phyloP scores from a whole-genome alignment of 2,888 invertebrate genomes.

The Dexiosoma caninum region DNA sequence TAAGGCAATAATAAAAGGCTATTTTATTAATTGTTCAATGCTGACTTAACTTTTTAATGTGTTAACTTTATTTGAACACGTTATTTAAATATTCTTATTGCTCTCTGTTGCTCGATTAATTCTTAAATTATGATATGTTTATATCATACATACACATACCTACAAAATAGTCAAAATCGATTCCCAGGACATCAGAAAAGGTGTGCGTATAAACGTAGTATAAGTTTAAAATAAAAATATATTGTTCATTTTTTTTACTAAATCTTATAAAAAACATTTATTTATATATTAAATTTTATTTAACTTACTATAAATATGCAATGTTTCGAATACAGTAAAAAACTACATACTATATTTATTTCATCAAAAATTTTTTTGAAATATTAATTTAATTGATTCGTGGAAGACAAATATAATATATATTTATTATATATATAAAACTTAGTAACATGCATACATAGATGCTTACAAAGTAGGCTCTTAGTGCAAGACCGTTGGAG shows the following conservation, averaged over 20 bases:
- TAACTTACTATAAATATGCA: slow-evolving; percentile 39
- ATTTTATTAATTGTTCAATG: too few relatives aligned
- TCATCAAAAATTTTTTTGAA: slow-evolving; percentile 34
- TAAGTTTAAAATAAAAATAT: neutral
- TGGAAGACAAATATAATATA: slow-evolving; percentile 57
- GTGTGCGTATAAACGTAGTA: too few relatives aligned
- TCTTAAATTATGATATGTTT: too few relatives aligned
- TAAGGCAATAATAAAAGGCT: too few relatives aligned
- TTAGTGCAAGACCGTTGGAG: slow-evolving; percentile 50
- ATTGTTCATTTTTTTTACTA: slow-evolving; percentile 23
- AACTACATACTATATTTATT: slow-evolving; percentile 10
- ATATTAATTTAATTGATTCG: slow-evolving; percentile 26
- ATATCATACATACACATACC: too few relatives aligned
- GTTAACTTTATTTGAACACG: too few relatives aligned
- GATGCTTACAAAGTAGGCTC: slow-evolving; percentile 50
- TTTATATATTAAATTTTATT: slow-evolving; percentile 15
- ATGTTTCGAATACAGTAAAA: slow-evolving; percentile 15
- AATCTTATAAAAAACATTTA: slow-evolving; percentile 1
- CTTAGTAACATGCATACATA: slow-evolving; percentile 46
- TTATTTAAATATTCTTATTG: too few relatives aligned
- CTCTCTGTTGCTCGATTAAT: too few relatives aligned
- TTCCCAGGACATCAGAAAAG: too few relatives aligned
- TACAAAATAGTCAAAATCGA: too few relatives aligned
- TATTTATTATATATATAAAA: neutral
- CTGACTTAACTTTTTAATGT: too few relatives aligned